A percentile compares a stretch with the other conserved stretches of the same genome.
These are phyloP conservation scores for Sarcophaga rosellei DNA, from an alignment of 2,888 invertebrate genomes.

Conservation along the genomic window DNA sequence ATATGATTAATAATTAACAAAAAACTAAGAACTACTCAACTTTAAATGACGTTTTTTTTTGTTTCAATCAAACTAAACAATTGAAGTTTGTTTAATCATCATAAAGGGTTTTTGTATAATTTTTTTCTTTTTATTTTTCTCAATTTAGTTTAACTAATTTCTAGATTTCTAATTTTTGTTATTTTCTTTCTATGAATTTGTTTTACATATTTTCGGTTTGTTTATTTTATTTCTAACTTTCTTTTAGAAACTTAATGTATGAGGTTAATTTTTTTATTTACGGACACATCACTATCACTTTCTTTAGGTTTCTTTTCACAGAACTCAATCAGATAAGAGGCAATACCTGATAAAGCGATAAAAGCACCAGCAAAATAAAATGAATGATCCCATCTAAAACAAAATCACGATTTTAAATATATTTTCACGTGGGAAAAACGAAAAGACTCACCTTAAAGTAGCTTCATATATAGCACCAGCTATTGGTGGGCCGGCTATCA, in stretches of 20 bases:
- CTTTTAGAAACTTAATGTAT: conserved; percentile 74
- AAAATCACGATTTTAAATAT: too few relatives aligned
- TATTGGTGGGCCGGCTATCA: conserved; percentile 94
- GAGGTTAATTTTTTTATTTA: conserved; percentile 75
- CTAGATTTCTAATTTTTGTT: conserved; percentile 6
- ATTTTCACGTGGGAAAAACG: not conserved
- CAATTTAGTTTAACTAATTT: conserved; percentile 27
- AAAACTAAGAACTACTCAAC: conserved; percentile 62
- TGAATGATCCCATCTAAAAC: conserved; percentile 89
- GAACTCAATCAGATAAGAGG: conserved; percentile 80
- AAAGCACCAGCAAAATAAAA: conserved; percentile 91
- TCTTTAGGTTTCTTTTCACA: conserved; percentile 78
- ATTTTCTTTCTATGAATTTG: conserved; percentile 12
- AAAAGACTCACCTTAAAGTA: conserved; percentile 75
- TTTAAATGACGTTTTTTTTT: conserved; percentile 8
- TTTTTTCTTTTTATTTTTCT: conserved; percentile 3
- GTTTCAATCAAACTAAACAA: conserved; percentile 35
- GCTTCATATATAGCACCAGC: conserved; percentile 86
- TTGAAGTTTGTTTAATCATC: conserved; percentile 54
- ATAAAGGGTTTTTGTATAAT: conserved; percentile 19
- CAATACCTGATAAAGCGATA: conserved; percentile 88
- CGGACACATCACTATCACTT: conserved; percentile 80
- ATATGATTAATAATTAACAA: conserved; percentile 34
- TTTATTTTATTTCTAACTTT: conserved; percentile 27
- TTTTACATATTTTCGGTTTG: conserved; percentile 23